Conservation (phyloP, 2,797 vertebrate species). For the Todus mexicanus region DNA sequence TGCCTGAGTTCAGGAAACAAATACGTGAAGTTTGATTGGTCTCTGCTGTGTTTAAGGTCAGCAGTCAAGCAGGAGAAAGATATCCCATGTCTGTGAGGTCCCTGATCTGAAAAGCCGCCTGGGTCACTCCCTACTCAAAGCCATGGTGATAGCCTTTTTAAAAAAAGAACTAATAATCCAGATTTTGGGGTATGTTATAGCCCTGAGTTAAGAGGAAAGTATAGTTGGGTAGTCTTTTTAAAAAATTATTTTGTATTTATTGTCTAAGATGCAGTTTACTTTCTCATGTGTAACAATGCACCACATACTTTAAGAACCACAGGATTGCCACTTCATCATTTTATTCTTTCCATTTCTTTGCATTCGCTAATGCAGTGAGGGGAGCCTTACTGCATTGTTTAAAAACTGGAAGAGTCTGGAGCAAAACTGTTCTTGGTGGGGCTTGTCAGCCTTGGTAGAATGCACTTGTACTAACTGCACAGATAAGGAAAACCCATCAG, state of each 20-base stretch:
- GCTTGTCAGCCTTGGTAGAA: neutral
- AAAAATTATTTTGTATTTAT: too few relatives aligned
- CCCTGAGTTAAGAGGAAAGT: neutral
- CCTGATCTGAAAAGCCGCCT: neutral
- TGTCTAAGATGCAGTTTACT: too few relatives aligned
- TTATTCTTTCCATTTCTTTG: too few relatives aligned
- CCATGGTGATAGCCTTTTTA: neutral
- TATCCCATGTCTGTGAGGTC: neutral
- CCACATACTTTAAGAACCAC: too few relatives aligned
- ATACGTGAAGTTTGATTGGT: neutral
- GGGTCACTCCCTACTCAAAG: neutral
- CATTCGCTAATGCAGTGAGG: too few relatives aligned
- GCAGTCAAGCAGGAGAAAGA: neutral
- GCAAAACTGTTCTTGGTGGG: neutral
- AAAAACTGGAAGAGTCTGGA: conserved; percentile 8
- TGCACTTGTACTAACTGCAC: neutral
- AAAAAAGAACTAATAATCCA: neutral
- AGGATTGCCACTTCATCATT: too few relatives aligned
- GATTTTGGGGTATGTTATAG: neutral
- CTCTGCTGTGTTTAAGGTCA: neutral
- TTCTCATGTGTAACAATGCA: too few relatives aligned
- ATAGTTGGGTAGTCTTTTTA: too few relatives aligned
- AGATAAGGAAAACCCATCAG: conserved; percentile 28
- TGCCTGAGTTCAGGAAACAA: neutral
- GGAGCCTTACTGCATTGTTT: neutral